Evolutionary conservation across 2,888 invertebrate genomes (phyloP), one percentile per base, ranked within the genome.

Genomic region (Epinotia bilunana): DNA sequence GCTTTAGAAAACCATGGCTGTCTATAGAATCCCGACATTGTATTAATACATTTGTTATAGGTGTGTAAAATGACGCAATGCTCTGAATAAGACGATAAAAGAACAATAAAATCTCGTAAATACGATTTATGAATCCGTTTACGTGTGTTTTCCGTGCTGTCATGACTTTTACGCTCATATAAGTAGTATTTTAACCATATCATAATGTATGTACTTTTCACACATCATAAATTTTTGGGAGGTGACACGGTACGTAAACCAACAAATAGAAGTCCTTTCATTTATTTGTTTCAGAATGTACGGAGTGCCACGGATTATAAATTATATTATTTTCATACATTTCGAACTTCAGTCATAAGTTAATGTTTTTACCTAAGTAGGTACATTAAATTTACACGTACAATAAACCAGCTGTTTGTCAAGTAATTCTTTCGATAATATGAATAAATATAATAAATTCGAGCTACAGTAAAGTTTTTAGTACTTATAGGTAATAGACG

Each of bases 41-140:
- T 68, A 68, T 39, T 57, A 28, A 46, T 46, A 43, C n/a, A 58
- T 68, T 20, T 43, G 58, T 23, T 69, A 12, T 69, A 60, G 12
- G 58, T 58, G 68, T 68, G 46, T 60, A 69, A 58, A 69, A 28
- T 69, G 43, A 69, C 68, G 43, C 58, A 69, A 23, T 69, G 43
- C 68, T 46, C 58, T 60, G 68, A 43, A 69, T 69, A 69, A 69
- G 68, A 60, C 68, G 68, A 69, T 69, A 69, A 69, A 69, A 69
- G 68, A 28, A 69, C 58, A 58, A 69, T 69, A 69, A 69, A 69
- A 58, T n/a, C 58, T 69, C 23, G 68, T 69, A 69, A 69, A 60
- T 69, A 58, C 68, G 68, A 69, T 69, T 58, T 69, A 69, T 69
- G 68, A 60, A 69, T 69, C 68, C 58, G 46, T 69, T 69, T 46